phyloP scores from a whole-genome alignment of 2,797 vertebrate genomes.

The Yasuhikotakia modesta region DNA sequence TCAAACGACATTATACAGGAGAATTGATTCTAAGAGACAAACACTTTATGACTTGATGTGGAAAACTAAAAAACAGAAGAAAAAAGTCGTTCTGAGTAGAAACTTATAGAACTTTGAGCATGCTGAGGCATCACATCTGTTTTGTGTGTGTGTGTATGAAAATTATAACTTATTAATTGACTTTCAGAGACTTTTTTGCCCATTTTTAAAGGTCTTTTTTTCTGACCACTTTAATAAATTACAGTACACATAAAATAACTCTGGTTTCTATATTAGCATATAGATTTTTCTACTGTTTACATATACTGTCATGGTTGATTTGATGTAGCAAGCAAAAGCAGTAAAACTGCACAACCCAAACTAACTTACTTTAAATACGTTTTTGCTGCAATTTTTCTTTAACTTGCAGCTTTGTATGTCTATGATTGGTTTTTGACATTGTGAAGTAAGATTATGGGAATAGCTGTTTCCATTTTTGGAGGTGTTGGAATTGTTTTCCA shows the following conservation, averaged over 20 bases:
- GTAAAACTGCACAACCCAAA: neutral
- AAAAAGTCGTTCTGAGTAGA: constrained; percentile 21
- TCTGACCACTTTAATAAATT: neutral
- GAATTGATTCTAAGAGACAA: constrained; percentile 56
- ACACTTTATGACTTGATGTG: constrained; percentile 44
- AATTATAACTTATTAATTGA: neutral
- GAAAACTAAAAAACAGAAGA: constrained; percentile 49
- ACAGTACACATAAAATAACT: neutral
- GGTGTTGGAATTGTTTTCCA: neutral
- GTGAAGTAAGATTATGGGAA: no score
- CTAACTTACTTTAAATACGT: no score
- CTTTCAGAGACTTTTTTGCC: no score
- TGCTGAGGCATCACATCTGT: constrained; percentile 24
- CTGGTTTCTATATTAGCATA: neutral
- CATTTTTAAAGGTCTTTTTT: no score
- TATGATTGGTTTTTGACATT: no score
- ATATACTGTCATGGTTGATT: neutral
- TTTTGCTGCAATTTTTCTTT: no score
- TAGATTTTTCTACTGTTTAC: neutral
- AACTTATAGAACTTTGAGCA: neutral
- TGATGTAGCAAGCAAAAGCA: neutral
- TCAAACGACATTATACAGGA: constrained; percentile 54
- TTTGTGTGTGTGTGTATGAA: constrained; percentile 31
- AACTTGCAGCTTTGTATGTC: no score
- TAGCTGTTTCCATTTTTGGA: no score